Evolutionary conservation across 2,113 vertebrate genomes (phyloP), one percentile per base, ranked within the genome.

Genomic region (Apodemus speciosus): DNA sequence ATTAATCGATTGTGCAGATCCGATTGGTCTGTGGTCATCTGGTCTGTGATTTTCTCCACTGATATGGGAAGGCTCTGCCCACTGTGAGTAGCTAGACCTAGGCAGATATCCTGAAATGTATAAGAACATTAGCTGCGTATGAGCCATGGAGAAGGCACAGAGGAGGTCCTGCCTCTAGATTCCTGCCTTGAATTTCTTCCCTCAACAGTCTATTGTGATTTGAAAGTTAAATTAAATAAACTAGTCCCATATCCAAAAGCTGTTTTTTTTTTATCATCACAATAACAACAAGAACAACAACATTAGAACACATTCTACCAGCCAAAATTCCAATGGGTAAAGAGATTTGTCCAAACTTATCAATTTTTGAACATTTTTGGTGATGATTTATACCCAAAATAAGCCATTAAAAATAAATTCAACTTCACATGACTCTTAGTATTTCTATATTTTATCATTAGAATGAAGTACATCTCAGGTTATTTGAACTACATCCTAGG

Each of bases 401-500:
- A 68, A 77, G 23, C 49, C 86, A 32, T 53, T 91, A 16, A 85
- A 73, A 64, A 56, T 35, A 53, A 68, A 69, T 27, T 87, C 9
- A 92, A 92, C 69, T 79, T 35, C 6, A 58, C n/a, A 40, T 79
- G 51, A 49, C 14, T 77, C 5, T n/a, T 92, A 43, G 20, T 30
- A 11, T 35, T 64, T 5, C 2, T 20, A 35, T 30, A 38, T 35
- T 53, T 87, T 90, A 84, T 38, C 43, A 51, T 81, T 89, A 11
- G 35, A 85, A 89, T 93, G 32, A 84, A 62, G 68, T 88, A 73
- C 7, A 72, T 93, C 58, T 88, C 11, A 79, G 66, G 10, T 85
- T 75, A 92, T 60, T 81, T 93, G 64, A 93, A 92, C 5, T 86
- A 38, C 68, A 87, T 85, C 23, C 16, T 51, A 90, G 49, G 1